Percentiles rank a stretch among this genome's conserved stretches.
phyloP scores from a whole-genome alignment of 2,797 vertebrate genomes.

The Florisuga fusca region DNA sequence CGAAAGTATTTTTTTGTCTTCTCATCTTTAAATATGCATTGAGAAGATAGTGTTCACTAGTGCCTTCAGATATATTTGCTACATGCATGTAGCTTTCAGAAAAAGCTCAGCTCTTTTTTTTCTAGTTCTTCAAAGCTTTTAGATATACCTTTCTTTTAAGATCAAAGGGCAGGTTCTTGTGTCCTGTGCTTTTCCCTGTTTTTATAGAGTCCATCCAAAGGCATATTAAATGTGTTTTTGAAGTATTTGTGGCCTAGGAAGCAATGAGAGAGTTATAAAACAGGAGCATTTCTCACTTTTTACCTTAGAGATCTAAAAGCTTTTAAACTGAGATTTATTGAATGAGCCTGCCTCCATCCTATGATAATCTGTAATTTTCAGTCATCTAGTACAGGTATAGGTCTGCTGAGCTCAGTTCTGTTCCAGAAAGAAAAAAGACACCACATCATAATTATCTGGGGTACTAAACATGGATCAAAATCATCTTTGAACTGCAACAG shows the following conservation, averaged over 20 bases:
- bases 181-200: background rate
- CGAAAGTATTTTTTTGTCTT: background rate
- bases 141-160: background rate
- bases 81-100: background rate
- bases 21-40: background rate
- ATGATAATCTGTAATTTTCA: background rate
- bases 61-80: background rate
- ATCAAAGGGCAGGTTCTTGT: background rate
- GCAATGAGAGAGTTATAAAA: background rate
- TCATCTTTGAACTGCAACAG: constrained; percentile 39
- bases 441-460: background rate
- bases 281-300: background rate
- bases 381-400: background rate
- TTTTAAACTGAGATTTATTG: constrained; percentile 2
- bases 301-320: background rate
- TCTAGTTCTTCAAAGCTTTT: background rate
- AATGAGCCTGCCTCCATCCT: background rate
- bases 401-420: background rate
- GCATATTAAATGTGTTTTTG: background rate
- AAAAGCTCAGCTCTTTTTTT: background rate
- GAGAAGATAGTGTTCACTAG: background rate
- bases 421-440: background rate
- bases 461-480: constrained; percentile 11
- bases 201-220: background rate
- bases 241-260: background rate